phyloP scores from a whole-genome alignment of 2,113 vertebrate species.

The Ascaphus truei region DNA sequence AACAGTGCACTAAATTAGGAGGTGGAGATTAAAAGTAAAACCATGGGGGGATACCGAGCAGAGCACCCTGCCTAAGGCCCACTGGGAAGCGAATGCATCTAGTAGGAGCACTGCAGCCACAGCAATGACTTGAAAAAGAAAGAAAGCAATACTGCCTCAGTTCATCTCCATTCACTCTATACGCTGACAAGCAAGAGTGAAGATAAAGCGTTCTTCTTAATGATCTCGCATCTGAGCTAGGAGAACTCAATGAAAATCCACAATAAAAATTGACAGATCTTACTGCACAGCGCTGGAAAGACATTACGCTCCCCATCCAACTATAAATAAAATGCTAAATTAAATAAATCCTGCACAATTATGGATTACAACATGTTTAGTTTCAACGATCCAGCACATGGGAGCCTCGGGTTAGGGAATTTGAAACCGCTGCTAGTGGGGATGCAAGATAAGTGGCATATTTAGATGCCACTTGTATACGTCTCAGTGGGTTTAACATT shows the following conservation, averaged over 20 bases:
- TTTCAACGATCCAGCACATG: slow-evolving; percentile 62
- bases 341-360: slow-evolving; percentile 73
- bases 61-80: too few relatives aligned
- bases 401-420: slow-evolving; percentile 29
- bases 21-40: too few relatives aligned
- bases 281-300: slow-evolving; percentile 52
- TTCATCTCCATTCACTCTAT: slow-evolving; percentile 21
- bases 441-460: slow-evolving; percentile 22
- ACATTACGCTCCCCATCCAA: slow-evolving; percentile 67
- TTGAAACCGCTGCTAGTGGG: slow-evolving; percentile 8
- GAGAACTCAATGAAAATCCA: slow-evolving; percentile 66
- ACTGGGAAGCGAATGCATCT: too few relatives aligned
- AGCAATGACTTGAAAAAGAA: too few relatives aligned
- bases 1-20: too few relatives aligned
- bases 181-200: slow-evolving; percentile 19
- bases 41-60: too few relatives aligned
- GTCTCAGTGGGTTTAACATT: slow-evolving; percentile 45
- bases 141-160: background rate
- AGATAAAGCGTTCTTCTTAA: slow-evolving; percentile 30
- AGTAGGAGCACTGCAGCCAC: too few relatives aligned
- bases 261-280: slow-evolving; percentile 73
- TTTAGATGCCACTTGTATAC: slow-evolving; percentile 7
- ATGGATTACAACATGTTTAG: slow-evolving; percentile 71
- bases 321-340: slow-evolving; percentile 70
- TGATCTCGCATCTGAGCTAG: slow-evolving; percentile 51